Evolutionary conservation across 2,888 invertebrate species (phyloP).

Genomic region (Coelinius sp.): DNA sequence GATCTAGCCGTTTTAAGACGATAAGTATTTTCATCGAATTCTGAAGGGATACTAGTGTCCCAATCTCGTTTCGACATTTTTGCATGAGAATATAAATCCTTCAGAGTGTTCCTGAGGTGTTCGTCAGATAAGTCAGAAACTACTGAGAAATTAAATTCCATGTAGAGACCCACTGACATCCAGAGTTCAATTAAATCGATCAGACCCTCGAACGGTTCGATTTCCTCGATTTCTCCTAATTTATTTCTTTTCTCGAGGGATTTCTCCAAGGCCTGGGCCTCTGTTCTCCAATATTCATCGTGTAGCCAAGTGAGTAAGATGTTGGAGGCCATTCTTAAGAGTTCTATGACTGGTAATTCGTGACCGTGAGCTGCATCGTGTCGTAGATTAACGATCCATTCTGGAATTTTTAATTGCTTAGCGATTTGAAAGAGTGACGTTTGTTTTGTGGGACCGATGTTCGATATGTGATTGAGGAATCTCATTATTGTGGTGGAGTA

Average conservation of each 20-base stretch:
- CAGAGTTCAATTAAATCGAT: constrained; percentile 62
- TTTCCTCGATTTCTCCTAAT: constrained; percentile 55
- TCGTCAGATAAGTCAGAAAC: constrained; percentile 59
- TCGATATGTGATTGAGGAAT: constrained; percentile 78
- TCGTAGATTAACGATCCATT: constrained; percentile 84
- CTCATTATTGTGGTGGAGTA: constrained; percentile 79
- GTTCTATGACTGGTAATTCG: constrained; percentile 76
- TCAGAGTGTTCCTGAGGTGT: constrained; percentile 55
- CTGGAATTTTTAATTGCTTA: constrained; percentile 79
- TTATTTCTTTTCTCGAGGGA: constrained; percentile 63
- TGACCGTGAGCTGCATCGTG: constrained; percentile 85
- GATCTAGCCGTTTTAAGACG: constrained; percentile 50
- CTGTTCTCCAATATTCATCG: constrained; percentile 77
- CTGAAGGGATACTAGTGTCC: constrained; percentile 9
- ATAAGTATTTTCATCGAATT: constrained; percentile 47
- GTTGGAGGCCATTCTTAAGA: constrained; percentile 76
- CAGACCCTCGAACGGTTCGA: constrained; percentile 43
- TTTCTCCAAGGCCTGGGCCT: constrained; percentile 72
- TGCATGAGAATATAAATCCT: constrained; percentile 48
- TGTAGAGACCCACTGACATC: constrained; percentile 63
- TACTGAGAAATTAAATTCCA: constrained; percentile 53
- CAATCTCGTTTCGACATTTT: constrained; percentile 13
- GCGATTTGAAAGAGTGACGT: constrained; percentile 75
- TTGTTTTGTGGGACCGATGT: constrained; percentile 73
- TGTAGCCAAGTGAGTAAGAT: constrained; percentile 80